A percentile compares a stretch with the other conserved stretches of the same genome.
phyloP scores from a whole-genome alignment of 1,140 invertebrate species.

The Rhizoglyphus robini region DNA sequence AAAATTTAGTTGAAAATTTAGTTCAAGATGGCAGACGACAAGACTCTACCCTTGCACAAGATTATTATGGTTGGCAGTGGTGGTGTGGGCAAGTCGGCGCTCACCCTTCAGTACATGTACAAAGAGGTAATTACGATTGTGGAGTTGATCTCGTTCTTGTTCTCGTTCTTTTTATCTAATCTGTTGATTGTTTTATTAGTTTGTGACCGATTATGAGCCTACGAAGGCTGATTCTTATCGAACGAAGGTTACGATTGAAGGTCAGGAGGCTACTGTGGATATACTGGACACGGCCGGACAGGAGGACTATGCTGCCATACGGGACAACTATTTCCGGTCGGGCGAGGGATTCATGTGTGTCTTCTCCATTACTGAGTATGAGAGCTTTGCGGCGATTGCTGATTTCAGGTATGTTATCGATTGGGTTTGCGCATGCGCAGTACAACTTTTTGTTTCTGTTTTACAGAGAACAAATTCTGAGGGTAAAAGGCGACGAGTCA shows the following conservation, averaged over 20 bases:
- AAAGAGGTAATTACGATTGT: slow-evolving; percentile 35
- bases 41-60: slow-evolving; percentile 29
- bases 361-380: slow-evolving; percentile 35
- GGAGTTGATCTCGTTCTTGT: neutral
- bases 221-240: slow-evolving; percentile 46
- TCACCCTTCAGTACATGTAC: slow-evolving; percentile 48
- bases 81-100: slow-evolving; percentile 45
- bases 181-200: too few species aligned
- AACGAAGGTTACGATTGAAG: slow-evolving; percentile 43
- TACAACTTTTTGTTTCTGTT: neutral
- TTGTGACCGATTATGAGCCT: slow-evolving; percentile 48
- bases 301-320: slow-evolving; percentile 38
- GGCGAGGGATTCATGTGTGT: slow-evolving; percentile 38
- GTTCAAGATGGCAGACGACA: slow-evolving; percentile 9
- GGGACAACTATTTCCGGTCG: slow-evolving; percentile 29
- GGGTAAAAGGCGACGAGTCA: slow-evolving; percentile 32
- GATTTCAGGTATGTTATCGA: slow-evolving; percentile 23
- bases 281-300: slow-evolving; percentile 40
- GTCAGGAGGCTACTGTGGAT: slow-evolving; percentile 34
- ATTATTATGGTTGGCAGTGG: slow-evolving; percentile 48
- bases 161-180: too few species aligned
- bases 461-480: slow-evolving; percentile 34
- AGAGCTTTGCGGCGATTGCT: slow-evolving; percentile 34
- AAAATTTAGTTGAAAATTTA: too few species aligned
- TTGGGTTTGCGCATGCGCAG: neutral